A percentile compares a stretch with the other conserved stretches of the same genome.
Conservation (phyloP, 2,888 invertebrate species). For the Polia nebulosa region DNA sequence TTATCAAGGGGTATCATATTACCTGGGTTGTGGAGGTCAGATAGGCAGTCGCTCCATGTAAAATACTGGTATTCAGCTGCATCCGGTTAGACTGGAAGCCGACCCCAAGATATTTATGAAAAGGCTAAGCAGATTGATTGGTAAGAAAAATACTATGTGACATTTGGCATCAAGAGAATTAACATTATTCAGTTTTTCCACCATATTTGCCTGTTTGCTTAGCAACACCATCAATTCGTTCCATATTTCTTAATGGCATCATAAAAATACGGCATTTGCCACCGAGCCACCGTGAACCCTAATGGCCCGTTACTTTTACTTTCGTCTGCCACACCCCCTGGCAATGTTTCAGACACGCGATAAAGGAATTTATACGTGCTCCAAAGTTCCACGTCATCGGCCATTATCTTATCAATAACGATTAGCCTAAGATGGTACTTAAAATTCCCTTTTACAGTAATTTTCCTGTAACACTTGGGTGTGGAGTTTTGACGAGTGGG, state of each 20-base stretch:
- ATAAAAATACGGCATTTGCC: slow-evolving; percentile 71
- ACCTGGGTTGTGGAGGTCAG: no score
- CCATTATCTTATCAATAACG: slow-evolving; percentile 67
- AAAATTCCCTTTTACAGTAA: slow-evolving; percentile 32
- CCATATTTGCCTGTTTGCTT: slow-evolving; percentile 38
- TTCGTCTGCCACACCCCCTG: slow-evolving; percentile 75
- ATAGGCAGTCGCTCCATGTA: no score
- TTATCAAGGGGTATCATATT: no score
- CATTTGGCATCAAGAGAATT: not conserved
- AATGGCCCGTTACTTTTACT: slow-evolving; percentile 74
- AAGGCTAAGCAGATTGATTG: no score
- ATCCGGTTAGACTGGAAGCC: no score
- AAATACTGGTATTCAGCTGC: no score
- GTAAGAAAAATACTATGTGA: no score
- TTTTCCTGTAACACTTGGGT: slow-evolving; percentile 13
- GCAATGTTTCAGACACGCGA: slow-evolving; percentile 70
- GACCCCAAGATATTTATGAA: no score
- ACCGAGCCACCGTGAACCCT: slow-evolving; percentile 58
- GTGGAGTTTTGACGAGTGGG: slow-evolving; percentile 9
- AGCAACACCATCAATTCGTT: slow-evolving; percentile 42
- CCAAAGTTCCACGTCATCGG: slow-evolving; percentile 57
- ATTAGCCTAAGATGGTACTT: slow-evolving; percentile 55
- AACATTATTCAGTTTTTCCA: slow-evolving; percentile 9
- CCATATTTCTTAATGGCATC: slow-evolving; percentile 68
- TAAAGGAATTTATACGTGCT: slow-evolving; percentile 70